Evolutionary conservation across 2,113 vertebrate genomes (phyloP).

Genomic region (Oenanthe melanoleuca): DNA sequence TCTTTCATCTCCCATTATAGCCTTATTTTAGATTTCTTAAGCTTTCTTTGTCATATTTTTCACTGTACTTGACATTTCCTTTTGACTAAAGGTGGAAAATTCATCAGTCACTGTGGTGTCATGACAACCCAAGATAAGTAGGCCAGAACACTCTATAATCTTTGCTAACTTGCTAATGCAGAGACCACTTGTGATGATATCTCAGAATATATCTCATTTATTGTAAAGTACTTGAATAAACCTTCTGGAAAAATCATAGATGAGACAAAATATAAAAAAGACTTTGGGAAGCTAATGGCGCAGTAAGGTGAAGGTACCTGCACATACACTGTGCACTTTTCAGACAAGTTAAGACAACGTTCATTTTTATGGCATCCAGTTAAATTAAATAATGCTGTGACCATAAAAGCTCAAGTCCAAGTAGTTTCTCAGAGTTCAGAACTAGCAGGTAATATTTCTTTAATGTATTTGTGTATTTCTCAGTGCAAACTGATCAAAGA

Average conservation of each 20-base stretch:
- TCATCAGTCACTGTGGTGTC: background rate
- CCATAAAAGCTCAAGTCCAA: background rate
- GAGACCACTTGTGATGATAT: background rate
- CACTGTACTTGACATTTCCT: background rate
- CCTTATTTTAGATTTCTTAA: background rate
- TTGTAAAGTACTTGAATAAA: background rate
- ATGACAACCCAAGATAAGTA: background rate
- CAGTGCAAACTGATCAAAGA: background rate
- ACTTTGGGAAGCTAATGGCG: background rate
- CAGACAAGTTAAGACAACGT: background rate
- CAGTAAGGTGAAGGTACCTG: background rate
- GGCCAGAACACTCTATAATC: background rate
- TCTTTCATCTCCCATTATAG: background rate
- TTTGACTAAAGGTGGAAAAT: background rate
- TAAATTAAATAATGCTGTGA: background rate
- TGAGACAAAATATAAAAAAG: background rate
- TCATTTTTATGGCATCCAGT: background rate
- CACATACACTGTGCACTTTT: background rate
- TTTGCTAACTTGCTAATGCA: background rate
- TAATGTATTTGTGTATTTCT: background rate
- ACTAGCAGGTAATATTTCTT: background rate
- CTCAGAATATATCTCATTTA: background rate
- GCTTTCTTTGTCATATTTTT: background rate
- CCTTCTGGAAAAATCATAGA: background rate
- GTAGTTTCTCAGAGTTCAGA: background rate